Evolutionary conservation across 2,888 invertebrate genomes (phyloP).

Genomic region (Aricia artaxerxes): DNA sequence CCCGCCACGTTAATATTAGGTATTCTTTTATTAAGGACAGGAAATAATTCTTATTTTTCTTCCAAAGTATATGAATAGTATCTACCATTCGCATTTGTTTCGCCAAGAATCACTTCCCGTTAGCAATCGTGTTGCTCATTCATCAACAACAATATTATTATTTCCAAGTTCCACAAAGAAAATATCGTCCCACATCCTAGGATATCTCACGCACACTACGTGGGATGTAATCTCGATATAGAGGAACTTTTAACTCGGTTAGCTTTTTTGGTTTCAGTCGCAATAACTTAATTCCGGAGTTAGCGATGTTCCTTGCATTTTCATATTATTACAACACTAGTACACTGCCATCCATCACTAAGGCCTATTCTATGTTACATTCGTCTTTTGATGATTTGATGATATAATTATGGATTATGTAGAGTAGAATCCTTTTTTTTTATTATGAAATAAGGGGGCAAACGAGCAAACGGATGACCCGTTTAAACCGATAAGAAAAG

Average conservation of each 20-base stretch:
- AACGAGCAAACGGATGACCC: too few species aligned
- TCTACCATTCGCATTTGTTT: not conserved
- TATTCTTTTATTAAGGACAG: not conserved
- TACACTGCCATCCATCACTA: too few species aligned
- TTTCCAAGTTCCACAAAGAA: constrained; percentile 4
- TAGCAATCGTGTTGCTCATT: not conserved
- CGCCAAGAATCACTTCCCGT: not conserved
- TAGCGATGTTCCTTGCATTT: constrained; percentile 10
- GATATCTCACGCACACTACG: not conserved
- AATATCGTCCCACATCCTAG: not conserved
- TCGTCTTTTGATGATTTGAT: too few species aligned
- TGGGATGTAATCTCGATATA: constrained; percentile 14
- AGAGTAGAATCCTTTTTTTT: too few species aligned
- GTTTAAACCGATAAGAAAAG: too few species aligned
- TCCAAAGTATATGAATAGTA: not conserved
- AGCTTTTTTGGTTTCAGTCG: constrained; percentile 29
- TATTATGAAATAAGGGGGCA: too few species aligned
- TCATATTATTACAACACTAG: not conserved
- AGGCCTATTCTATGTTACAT: too few species aligned
- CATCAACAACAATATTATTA: not conserved
- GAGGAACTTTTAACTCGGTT: constrained; percentile 16
- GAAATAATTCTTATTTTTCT: not conserved
- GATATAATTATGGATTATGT: too few species aligned
- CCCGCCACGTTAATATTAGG: too few species aligned
- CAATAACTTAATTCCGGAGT: constrained; percentile 19